These are phyloP conservation scores for Cossypha dichroa DNA, from an alignment of 2,797 vertebrate species.

Conservation along the genomic window DNA sequence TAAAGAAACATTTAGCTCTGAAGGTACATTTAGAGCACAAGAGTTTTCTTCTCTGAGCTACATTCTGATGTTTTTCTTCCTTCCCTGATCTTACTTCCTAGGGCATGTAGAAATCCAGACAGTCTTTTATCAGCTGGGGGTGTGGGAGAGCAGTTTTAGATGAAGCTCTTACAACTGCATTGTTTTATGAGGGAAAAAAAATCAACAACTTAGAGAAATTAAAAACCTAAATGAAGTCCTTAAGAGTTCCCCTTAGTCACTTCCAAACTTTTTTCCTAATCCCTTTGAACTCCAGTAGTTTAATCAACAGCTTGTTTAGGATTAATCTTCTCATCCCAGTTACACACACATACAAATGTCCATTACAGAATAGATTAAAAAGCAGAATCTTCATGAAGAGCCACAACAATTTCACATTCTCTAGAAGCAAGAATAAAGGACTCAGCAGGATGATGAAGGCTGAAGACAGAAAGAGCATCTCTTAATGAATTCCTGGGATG, in stretches of 20 bases:
- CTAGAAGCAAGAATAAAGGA: neutral
- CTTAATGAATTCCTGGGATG: neutral
- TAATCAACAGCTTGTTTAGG: neutral
- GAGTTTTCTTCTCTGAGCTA: neutral
- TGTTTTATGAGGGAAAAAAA: neutral
- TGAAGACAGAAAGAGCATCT: neutral
- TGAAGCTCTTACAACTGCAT: neutral
- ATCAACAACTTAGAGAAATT: neutral
- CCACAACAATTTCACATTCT: neutral
- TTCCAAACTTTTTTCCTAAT: neutral
- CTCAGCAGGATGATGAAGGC: neutral
- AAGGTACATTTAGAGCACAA: neutral
- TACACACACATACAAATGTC: neutral
- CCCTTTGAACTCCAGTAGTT: neutral
- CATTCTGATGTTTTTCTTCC: neutral
- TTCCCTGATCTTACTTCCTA: neutral
- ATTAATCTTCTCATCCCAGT: neutral
- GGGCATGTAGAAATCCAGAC: neutral
- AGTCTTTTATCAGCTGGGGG: neutral
- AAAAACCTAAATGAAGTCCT: neutral
- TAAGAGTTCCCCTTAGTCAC: neutral
- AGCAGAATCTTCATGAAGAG: neutral
- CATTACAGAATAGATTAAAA: neutral
- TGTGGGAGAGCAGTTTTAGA: neutral
- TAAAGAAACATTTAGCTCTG: neutral